A percentile compares a stretch with the other conserved stretches of the same genome.
phyloP scores from a whole-genome alignment of 2,797 vertebrate species.

The Poeciliopsis paucimaculata region DNA sequence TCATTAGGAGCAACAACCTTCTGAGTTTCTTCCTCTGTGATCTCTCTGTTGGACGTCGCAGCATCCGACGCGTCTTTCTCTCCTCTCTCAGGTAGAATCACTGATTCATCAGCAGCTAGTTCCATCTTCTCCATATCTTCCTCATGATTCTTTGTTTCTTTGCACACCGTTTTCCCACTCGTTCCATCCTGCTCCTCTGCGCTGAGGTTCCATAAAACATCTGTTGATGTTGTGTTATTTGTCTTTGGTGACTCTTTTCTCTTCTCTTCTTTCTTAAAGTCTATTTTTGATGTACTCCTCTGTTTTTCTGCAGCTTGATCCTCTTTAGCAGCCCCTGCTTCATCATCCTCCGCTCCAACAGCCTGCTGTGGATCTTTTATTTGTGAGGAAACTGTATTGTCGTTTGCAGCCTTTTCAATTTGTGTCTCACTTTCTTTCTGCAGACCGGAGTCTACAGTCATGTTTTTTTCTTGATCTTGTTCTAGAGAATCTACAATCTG shows the following conservation, averaged over 20 bases:
- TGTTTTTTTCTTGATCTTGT: slow-evolving; percentile 38
- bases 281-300: neutral
- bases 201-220: slow-evolving; percentile 74
- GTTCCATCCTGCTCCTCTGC: slow-evolving; percentile 81
- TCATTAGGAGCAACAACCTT: slow-evolving; percentile 88
- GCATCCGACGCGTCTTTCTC: slow-evolving; percentile 23
- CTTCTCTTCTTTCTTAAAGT: neutral
- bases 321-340: neutral
- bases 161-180: slow-evolving; percentile 30
- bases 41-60: slow-evolving; percentile 19
- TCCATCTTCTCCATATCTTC: slow-evolving; percentile 56
- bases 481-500: slow-evolving; percentile 62
- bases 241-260: neutral
- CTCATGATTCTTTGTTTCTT: slow-evolving; percentile 32
- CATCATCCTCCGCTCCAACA: slow-evolving; percentile 2
- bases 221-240: fast-evolving
- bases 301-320: neutral
- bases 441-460: neutral
- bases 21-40: slow-evolving; percentile 66
- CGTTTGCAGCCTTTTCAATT: neutral
- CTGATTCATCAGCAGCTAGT: slow-evolving; percentile 40
- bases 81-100: slow-evolving; percentile 71
- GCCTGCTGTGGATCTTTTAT: neutral
- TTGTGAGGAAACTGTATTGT: no score
- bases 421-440: neutral